These are phyloP conservation scores for Lucinisca nassula DNA, from an alignment of 2,888 invertebrate genomes.

Conservation along the genomic window DNA sequence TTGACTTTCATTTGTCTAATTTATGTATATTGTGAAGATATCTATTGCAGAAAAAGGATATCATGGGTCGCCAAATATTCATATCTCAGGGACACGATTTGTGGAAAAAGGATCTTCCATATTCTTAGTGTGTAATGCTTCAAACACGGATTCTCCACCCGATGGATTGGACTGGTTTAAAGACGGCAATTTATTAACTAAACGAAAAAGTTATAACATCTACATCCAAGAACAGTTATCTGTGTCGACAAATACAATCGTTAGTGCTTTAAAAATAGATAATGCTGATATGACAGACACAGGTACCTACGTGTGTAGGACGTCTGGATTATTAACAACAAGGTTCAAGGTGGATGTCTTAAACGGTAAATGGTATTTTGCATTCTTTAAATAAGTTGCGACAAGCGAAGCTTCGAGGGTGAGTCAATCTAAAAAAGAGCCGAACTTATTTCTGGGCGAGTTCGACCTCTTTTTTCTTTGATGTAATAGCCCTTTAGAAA, in stretches of 20 bases:
- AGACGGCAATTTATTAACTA: conserved; percentile 64
- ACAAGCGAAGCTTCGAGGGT: neutral
- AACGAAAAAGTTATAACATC: conserved; percentile 37
- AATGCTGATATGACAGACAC: conserved; percentile 66
- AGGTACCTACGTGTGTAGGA: conserved; percentile 72
- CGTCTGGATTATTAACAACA: conserved; percentile 67
- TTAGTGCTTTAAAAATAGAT: conserved; percentile 63
- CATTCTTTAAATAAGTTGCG: neutral
- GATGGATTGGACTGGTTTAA: conserved; percentile 74
- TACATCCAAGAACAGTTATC: conserved; percentile 68
- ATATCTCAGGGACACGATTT: conserved; percentile 68
- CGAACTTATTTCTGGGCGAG: no score
- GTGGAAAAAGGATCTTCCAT: conserved; percentile 68
- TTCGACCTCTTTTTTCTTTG: no score
- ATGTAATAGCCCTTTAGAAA: no score
- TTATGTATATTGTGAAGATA: no score
- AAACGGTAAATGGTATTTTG: conserved; percentile 56
- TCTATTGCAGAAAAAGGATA: conserved; percentile 1
- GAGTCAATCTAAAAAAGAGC: no score
- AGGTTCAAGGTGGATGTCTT: conserved; percentile 69
- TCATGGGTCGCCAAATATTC: conserved; percentile 55
- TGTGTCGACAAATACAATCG: conserved; percentile 57
- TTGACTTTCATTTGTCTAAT: no score
- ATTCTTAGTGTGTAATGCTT: conserved; percentile 70
- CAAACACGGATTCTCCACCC: conserved; percentile 61